Evolutionary conservation across 2,113 vertebrate species (phyloP).

Genomic region (Sinocyclocheilus grahami): DNA sequence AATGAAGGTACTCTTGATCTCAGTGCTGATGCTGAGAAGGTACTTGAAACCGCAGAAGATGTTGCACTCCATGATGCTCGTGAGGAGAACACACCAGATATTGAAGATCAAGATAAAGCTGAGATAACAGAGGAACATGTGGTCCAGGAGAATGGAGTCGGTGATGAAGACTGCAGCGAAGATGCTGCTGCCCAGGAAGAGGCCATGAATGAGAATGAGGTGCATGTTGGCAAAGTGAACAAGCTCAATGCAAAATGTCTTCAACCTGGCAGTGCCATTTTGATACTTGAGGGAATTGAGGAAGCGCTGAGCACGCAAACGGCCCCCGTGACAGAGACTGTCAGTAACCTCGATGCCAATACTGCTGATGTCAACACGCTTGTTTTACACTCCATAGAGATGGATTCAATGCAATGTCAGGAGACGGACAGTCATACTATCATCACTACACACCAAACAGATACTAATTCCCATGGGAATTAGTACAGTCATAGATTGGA

Average conservation of each 20-base stretch:
- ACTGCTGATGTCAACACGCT: not conserved
- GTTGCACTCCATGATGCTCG: not conserved
- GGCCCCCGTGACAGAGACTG: not conserved
- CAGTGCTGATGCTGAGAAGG: not conserved
- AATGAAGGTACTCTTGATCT: slow-evolving; percentile 9
- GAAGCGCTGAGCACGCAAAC: not conserved
- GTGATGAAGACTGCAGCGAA: not conserved
- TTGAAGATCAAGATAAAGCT: not conserved
- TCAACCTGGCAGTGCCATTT: not conserved
- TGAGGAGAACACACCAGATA: not conserved
- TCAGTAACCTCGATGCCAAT: not conserved
- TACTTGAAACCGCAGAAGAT: not conserved
- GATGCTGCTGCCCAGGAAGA: not conserved
- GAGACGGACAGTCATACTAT: not conserved
- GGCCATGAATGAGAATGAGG: not conserved
- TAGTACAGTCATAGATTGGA: not conserved
- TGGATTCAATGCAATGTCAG: not conserved
- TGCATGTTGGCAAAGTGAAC: slow-evolving; percentile 16
- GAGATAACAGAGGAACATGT: not conserved
- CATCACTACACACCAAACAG: not conserved
- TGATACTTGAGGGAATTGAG: slow-evolving; percentile 25
- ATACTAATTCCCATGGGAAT: not conserved
- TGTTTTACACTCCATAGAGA: slow-evolving; percentile 22
- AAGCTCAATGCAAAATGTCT: slow-evolving; percentile 28
- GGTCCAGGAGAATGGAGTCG: not conserved